Evolutionary conservation across 2,888 invertebrate genomes (phyloP), one percentile per base, ranked within the genome.

Genomic region (Heliconius sara): DNA sequence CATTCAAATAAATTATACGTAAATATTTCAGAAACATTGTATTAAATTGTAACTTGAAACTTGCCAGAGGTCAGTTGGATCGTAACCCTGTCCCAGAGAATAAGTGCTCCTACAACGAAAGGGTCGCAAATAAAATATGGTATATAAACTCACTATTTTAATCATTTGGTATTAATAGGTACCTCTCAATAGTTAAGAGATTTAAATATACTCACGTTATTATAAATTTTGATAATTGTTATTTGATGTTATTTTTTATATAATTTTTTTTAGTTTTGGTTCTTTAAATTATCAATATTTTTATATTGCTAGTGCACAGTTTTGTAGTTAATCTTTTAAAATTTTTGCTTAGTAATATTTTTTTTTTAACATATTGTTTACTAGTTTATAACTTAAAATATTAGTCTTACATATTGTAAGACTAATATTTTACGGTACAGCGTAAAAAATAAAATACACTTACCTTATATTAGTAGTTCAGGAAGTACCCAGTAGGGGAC

Each of bases 71-170:
- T 82, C 82, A 77, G 25, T 27, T 63, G 52, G 75, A 57, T 72
- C 74, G 79, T 74, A 79, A 80, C 72, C 67, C 77, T 75, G 75
- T 82, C 77, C 52, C 67, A 70, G 47, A 74, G 67, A 77, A 82
- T 72, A 63, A 77, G 79, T 77, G 66, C 57, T 52, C 13, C 66
- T 57, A 43, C 60, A 71, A 52, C 60, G 60, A 70, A 34, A 39
- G 57, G 30, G 47, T 66, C 67, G 9, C 25, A 70, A 70, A 60
- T 43, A 47, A 47, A 63, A 57, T 74, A 77, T 65, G 68, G n/a
- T 34, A 43, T 76, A 57, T 43, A 75, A 78, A 78, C 22, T 76
- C 30, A 57, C 57, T 13, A 72, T 30, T 72, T 57, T 22, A 72
- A 6, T 30, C 27, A 30, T 72, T 30, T 6, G 10, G 27, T 47